phyloP scores from a whole-genome alignment of 2,888 invertebrate species.

The Parnassius smintheus region DNA sequence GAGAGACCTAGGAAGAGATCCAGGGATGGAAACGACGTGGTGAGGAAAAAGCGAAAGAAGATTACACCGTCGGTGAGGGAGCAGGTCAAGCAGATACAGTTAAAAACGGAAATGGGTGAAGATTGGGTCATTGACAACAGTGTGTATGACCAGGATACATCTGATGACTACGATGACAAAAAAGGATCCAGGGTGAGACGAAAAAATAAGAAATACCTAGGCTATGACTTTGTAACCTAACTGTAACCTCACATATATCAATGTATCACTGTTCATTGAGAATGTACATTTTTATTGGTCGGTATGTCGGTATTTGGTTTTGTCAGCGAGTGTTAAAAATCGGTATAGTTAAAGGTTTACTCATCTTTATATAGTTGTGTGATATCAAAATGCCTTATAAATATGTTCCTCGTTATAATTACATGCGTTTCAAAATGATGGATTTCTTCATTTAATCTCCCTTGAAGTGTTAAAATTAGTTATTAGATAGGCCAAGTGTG shows the following conservation, averaged over 20 bases:
- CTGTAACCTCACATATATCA: neutral
- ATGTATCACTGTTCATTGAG: neutral
- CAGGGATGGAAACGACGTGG: slow-evolving; percentile 42
- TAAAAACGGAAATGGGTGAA: slow-evolving; percentile 47
- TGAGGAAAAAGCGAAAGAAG: slow-evolving; percentile 43
- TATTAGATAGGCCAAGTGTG: too few species aligned
- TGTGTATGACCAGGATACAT: slow-evolving; percentile 54
- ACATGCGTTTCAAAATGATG: neutral
- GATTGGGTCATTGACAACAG: slow-evolving; percentile 68
- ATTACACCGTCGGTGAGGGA: slow-evolving; percentile 42
- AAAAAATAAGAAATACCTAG: slow-evolving; percentile 75
- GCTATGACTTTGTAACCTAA: slow-evolving; percentile 71
- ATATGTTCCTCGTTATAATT: slow-evolving; percentile 1
- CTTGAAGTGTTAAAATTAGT: too few species aligned
- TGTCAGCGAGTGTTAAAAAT: neutral
- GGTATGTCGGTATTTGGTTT: slow-evolving; percentile 5
- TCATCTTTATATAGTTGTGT: neutral
- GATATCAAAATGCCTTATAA: slow-evolving; percentile 4
- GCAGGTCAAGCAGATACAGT: slow-evolving; percentile 43
- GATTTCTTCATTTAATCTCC: neutral
- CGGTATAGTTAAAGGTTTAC: neutral
- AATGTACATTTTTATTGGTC: neutral
- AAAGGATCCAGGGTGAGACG: slow-evolving; percentile 64
- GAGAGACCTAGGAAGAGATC: slow-evolving; percentile 57
- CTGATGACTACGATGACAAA: slow-evolving; percentile 62